Percentiles rank a stretch among this genome's conserved stretches.
These are phyloP conservation scores for Pterocles gutturalis DNA, from an alignment of 2,113 vertebrate species.

Conservation along the genomic window DNA sequence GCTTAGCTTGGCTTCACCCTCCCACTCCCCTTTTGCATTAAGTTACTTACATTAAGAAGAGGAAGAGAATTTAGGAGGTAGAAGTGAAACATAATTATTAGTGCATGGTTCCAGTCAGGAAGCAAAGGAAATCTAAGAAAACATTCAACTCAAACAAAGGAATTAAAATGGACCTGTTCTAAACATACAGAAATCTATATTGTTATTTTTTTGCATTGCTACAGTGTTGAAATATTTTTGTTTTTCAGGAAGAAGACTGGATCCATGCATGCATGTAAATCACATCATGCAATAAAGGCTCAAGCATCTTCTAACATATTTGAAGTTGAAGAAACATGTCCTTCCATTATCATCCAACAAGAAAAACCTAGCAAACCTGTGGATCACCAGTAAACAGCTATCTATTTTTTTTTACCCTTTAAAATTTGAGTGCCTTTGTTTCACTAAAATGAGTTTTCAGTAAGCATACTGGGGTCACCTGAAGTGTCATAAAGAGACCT, in stretches of 20 bases:
- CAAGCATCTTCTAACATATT: neutral
- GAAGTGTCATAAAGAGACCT: neutral
- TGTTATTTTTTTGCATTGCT: neutral
- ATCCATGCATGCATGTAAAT: neutral
- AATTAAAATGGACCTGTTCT: slow-evolving; percentile 26
- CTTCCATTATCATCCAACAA: neutral
- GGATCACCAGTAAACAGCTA: neutral
- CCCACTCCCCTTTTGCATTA: slow-evolving; percentile 17
- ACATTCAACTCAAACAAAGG: slow-evolving; percentile 42
- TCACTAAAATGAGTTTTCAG: neutral
- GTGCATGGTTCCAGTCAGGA: slow-evolving; percentile 51
- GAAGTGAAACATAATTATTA: slow-evolving; percentile 70
- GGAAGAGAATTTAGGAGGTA: slow-evolving; percentile 71
- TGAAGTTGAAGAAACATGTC: neutral
- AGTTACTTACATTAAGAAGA: slow-evolving; percentile 80
- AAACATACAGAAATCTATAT: neutral
- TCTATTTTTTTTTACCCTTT: neutral
- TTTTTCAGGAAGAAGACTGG: slow-evolving; percentile 42
- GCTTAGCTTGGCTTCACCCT: slow-evolving; percentile 39
- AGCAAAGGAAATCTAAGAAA: slow-evolving; percentile 55
- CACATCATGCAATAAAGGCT: neutral
- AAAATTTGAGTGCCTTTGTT: neutral
- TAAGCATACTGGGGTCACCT: neutral
- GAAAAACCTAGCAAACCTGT: neutral
- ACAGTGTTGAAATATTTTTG: neutral